Base-by-base conservation (phyloP, 2,888 invertebrate genomes). In the Caradrina clavipalpis region DNA sequence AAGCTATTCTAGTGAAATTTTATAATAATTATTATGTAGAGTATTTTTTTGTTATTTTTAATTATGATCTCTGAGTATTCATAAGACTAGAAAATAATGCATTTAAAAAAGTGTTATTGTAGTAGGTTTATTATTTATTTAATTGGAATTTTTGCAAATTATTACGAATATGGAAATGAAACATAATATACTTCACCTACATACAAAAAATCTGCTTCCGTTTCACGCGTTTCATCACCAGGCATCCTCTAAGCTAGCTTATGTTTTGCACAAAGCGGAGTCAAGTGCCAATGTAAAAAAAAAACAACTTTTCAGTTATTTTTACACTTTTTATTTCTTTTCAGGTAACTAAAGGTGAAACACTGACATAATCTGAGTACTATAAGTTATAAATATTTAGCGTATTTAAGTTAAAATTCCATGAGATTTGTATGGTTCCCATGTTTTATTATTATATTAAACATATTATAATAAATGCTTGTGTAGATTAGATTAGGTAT, bases 261-360 rank as follows among this genome's bases (percentile, higher is more conserved):
- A 39, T 39, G 7, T 58, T 49, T 47, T 31, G 22, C 57, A 73
- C 7, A 51, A 54, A 21, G 17, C 4, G n/a, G n/a, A n/a, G n/a
- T n/a, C n/a, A n/a, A 35, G 21, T 8, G 45, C 35, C 26, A 56
- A 47, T 51, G 8, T 45, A 19, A 75, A 54, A 55, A 61, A 68
- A 63, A 49, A 58, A 54, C 11, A 31, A 50, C 2, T 11, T 54
- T 56, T 51, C 31, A 63, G 65, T 77, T 81, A 66, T 81, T 77
- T 77, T 77, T 51, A 81, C 53, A 53, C 21, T 56, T 72, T 71
- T 81, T 78, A 68, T 73, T 82, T 87, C 78, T 86, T 89, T 95
- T 62, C 95, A 98, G 98, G 98, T 98, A 55, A 98, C 98, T 15
- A 98, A 98, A 96, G 98, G 98, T 63, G 98, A 98, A 96, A 98